Evolutionary conservation across 1,140 invertebrate genomes (phyloP).

Genomic region (Alviniconcha marisindica): DNA sequence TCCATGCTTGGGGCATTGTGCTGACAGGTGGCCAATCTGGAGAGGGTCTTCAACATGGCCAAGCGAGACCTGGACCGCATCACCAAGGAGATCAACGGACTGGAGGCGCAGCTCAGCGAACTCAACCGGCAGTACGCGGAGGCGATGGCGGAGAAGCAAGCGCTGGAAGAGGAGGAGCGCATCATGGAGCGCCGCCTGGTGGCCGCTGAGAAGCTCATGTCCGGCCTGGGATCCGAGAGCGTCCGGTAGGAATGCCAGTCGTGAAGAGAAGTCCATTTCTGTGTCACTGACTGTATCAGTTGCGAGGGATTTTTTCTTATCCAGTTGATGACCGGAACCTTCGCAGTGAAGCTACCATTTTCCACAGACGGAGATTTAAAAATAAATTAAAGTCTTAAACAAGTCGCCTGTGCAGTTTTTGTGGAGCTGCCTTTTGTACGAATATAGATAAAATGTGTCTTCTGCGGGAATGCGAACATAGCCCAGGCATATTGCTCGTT

Average conservation of each 20-base stretch:
- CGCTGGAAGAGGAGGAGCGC: slow-evolving; percentile 87
- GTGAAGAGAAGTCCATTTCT: no score
- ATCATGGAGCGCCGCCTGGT: slow-evolving; percentile 85
- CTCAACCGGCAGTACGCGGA: slow-evolving; percentile 85
- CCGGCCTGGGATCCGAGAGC: slow-evolving; percentile 86
- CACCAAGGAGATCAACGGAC: slow-evolving; percentile 83
- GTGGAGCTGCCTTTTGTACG: no score
- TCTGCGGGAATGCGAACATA: no score
- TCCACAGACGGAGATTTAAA: no score
- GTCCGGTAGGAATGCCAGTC: slow-evolving; percentile 73
- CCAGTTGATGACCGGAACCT: no score
- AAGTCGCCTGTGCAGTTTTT: no score
- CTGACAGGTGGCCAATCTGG: slow-evolving; percentile 82
- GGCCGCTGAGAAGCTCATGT: slow-evolving; percentile 89
- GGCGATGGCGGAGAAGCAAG: slow-evolving; percentile 83
- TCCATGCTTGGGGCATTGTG: no score
- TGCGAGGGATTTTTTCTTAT: slow-evolving; percentile 27
- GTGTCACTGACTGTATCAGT: background rate
- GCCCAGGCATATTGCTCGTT: no score
- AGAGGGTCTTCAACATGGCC: slow-evolving; percentile 77
- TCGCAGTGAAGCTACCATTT: no score
- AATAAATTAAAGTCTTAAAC: no score
- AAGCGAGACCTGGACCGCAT: slow-evolving; percentile 83
- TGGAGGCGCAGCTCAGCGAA: slow-evolving; percentile 82
- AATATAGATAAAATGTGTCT: no score